A percentile compares a stretch with the other conserved stretches of the same genome.
Evolutionary conservation across 1,140 invertebrate genomes (phyloP).

Genomic region (Lordiphosa mommai): DNA sequence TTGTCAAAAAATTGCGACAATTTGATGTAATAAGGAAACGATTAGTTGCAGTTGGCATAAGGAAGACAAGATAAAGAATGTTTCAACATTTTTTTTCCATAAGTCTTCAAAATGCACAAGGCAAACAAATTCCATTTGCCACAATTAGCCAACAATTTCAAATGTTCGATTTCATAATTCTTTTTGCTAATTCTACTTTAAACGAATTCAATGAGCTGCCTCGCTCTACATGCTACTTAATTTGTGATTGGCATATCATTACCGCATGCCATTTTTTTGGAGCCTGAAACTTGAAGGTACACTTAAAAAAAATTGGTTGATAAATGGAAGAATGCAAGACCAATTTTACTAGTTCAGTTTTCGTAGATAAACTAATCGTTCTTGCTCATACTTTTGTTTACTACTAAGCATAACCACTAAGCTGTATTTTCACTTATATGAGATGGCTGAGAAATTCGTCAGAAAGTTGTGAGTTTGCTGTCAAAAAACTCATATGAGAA

Average conservation of each 20-base stretch:
- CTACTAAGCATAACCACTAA: too few species aligned
- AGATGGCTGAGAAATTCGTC: too few species aligned
- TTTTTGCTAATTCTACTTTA: constrained; percentile 54
- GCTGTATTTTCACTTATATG: too few species aligned
- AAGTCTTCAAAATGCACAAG: background rate
- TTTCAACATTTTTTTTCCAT: background rate
- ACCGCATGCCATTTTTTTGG: constrained; percentile 30
- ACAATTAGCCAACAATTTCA: constrained; percentile 54
- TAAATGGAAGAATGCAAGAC: background rate
- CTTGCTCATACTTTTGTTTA: too few species aligned
- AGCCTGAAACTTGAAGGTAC: constrained; percentile 5
- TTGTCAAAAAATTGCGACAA: constrained; percentile 50
- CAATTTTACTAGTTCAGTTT: too few species aligned
- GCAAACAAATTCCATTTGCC: constrained; percentile 34
- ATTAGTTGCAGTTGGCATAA: constrained; percentile 31
- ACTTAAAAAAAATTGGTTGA: constrained; percentile 7
- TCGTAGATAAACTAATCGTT: too few species aligned
- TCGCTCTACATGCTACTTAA: constrained; percentile 53
- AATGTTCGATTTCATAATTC: constrained; percentile 51
- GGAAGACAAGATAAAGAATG: constrained; percentile 2
- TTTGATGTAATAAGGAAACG: constrained; percentile 65
- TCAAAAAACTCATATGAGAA: too few species aligned
- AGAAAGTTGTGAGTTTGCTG: too few species aligned
- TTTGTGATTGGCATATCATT: constrained; percentile 73
- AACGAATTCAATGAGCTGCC: constrained; percentile 62